Evolutionary conservation across 1,140 invertebrate genomes (phyloP).

Genomic region (Matsumurasca onukii): DNA sequence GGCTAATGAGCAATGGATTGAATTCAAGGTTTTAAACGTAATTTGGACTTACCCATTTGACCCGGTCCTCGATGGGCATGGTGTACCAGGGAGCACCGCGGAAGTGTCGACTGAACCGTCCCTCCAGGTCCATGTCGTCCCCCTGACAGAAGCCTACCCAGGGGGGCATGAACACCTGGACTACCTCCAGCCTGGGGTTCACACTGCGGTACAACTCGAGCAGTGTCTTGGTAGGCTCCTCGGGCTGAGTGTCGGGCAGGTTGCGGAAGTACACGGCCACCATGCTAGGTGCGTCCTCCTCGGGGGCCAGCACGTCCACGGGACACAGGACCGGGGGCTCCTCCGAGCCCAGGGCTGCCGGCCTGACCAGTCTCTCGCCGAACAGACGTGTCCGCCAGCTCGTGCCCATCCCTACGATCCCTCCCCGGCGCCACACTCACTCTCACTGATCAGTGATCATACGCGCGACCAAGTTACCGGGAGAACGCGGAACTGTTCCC

Average conservation of each 20-base stretch:
- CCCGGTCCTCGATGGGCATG: constrained; percentile 27
- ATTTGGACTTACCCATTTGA: constrained; percentile 32
- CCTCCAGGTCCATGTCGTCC: not conserved
- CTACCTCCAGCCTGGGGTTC: constrained; percentile 7
- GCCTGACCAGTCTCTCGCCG: constrained; percentile 8
- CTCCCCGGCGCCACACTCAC: no score
- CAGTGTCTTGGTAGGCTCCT: not conserved
- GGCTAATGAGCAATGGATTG: no score
- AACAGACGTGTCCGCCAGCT: not conserved
- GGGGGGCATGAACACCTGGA: constrained; percentile 18
- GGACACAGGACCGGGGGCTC: constrained; percentile 12
- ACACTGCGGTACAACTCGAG: constrained; percentile 23
- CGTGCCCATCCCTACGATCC: not conserved
- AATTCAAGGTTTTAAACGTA: no score
- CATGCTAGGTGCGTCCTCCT: not conserved
- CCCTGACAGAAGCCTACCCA: constrained; percentile 27
- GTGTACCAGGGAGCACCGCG: constrained; percentile 29
- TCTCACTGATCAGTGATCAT: no score
- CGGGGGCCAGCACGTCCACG: constrained; percentile 2
- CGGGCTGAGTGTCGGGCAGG: not conserved
- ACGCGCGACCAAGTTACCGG: no score
- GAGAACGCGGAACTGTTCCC: no score
- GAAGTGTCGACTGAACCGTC: constrained; percentile 5
- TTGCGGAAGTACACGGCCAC: constrained; percentile 28
- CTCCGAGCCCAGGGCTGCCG: constrained; percentile 13